Conservation (phyloP, 2,797 vertebrate genomes). For the Heterohyrax brucei region DNA sequence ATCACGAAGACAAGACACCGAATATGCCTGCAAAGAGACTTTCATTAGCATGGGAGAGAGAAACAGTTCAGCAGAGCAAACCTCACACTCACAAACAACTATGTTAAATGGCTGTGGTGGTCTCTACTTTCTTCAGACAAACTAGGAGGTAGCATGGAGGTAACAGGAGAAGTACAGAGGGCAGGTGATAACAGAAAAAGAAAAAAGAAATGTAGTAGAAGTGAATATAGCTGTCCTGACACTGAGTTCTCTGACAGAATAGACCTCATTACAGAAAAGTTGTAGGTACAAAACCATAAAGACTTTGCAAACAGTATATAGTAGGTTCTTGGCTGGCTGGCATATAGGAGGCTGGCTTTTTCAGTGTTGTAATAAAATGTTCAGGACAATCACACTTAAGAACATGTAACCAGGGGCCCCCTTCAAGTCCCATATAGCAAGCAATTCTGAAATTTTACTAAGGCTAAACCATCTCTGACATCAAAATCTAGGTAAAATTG, state of each 20-base stretch:
- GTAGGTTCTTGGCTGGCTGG: no score
- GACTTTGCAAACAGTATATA: neutral
- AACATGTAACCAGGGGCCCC: neutral
- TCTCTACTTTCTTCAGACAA: conserved; percentile 5
- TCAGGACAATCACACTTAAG: neutral
- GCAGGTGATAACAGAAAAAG: neutral
- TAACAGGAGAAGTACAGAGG: neutral
- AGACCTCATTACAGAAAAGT: neutral
- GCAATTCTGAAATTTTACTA: conserved; percentile 21
- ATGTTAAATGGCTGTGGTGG: neutral
- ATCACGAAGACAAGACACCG: conserved; percentile 35
- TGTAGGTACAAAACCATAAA: neutral
- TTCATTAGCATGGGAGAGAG: neutral
- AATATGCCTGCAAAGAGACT: conserved; percentile 63
- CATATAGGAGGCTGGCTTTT: neutral
- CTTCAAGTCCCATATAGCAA: neutral
- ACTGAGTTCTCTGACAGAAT: neutral
- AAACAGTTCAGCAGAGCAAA: neutral
- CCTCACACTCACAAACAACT: neutral
- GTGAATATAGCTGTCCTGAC: neutral
- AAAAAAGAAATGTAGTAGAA: neutral
- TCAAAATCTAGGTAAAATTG: neutral
- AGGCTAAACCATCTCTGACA: neutral
- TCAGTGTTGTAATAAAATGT: neutral
- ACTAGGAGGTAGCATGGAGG: neutral